Evolutionary conservation across 2,113 vertebrate genomes (phyloP).

Genomic region (Oenanthe melanoleuca): DNA sequence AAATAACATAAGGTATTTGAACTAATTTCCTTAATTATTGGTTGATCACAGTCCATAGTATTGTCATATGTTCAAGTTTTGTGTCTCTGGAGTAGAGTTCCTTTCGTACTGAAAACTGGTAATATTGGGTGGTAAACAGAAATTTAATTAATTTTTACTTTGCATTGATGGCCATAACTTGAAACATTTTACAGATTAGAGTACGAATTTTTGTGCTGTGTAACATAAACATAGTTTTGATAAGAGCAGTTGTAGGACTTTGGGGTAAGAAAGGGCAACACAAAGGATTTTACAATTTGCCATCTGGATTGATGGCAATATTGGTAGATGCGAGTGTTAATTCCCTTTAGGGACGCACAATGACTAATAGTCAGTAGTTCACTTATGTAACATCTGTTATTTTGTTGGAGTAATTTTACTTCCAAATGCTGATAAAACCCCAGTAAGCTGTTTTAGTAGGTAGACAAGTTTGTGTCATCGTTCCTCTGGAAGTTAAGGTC

Average conservation of each 20-base stretch:
- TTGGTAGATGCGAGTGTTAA: conserved; percentile 43
- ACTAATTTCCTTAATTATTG: neutral
- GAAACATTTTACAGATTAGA: neutral
- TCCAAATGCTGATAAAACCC: conserved; percentile 75
- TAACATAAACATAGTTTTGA: neutral
- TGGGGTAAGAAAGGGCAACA: neutral
- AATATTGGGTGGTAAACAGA: neutral
- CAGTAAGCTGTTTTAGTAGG: conserved; percentile 86
- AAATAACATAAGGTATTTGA: conserved; percentile 93
- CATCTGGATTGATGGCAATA: conserved; percentile 75
- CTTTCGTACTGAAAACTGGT: neutral
- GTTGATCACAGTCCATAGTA: neutral
- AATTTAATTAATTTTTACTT: neutral
- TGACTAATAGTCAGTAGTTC: conserved; percentile 83
- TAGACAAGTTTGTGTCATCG: conserved; percentile 76
- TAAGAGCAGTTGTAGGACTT: neutral
- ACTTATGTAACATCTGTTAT: conserved; percentile 75
- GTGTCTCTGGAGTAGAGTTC: neutral
- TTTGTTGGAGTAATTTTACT: conserved; percentile 84
- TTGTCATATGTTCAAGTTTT: neutral
- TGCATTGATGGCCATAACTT: neutral
- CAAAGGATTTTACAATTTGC: conserved; percentile 54
- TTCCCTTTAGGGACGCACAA: conserved; percentile 67
- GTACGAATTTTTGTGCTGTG: neutral
- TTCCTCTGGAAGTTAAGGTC: conserved; percentile 77